Base-by-base conservation (phyloP, 2,113 vertebrate genomes). In the Hystrix brachyura region DNA sequence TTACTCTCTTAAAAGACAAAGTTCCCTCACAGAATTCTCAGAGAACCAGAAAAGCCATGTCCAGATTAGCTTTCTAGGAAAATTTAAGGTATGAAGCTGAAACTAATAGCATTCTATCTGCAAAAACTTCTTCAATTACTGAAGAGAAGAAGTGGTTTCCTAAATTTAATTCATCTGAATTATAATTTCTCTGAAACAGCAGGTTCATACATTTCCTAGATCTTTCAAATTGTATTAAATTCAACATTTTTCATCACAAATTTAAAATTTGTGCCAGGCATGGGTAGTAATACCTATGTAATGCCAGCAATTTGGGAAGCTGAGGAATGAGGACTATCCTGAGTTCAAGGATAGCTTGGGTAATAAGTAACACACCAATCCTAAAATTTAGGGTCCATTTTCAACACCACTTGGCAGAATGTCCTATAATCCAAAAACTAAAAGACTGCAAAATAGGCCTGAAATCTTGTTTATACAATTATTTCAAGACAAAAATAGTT, bases 81-180 rank as follows among this genome's bases (percentile, higher is more conserved):
- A 98, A 98, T 96, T 96, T 97, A 97, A 96, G 84, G 91, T 85
- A 71, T 96, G 84, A 92, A 98, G 94, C 91, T 90, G 87, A 98
- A 94, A 95, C 82, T 91, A 95, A 97, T 93, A 96, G 97, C 97
- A 97, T 64, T 97, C 62, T n/a, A 82, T 96, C 97, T 95, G 96
- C 85, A 96, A 97, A 97, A 79, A 91, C 48, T 5, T 0, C 97
- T 72, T 81, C 91, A 91, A 93, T 97, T 94, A 84, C n/a, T 84
- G 95, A 86, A 95, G 87, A 74, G 93, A 1, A 91, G 83, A 97
- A 96, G 98, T 62, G 57, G 98, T 94, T 94, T 96, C 12, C 89
- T 65, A 87, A 90, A 46, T 94, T 87, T 80, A n/a, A n/a, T 96
- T 96, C 85, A 96, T 78, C 88, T 95, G 93, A 98, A 96, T 93